Evolutionary conservation across 2,797 vertebrate species (phyloP).

Genomic region (Eremophila alpestris): DNA sequence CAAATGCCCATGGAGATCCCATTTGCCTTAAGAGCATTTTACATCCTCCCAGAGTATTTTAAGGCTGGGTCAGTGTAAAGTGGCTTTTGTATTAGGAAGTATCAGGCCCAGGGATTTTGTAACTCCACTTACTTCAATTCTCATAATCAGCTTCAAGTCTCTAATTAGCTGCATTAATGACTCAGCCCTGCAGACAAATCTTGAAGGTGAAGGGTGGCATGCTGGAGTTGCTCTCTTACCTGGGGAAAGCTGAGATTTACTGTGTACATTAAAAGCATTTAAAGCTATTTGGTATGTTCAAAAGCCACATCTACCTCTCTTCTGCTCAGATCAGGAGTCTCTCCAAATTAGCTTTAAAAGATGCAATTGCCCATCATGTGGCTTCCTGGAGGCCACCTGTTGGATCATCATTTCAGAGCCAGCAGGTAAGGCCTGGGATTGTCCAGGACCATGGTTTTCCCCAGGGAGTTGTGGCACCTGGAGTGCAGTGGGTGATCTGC

Average conservation of each 20-base stretch:
- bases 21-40: slow-evolving; percentile 1
- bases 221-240: background rate
- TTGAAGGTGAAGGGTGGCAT: slow-evolving; percentile 17
- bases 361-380: background rate
- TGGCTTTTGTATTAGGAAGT: slow-evolving; percentile 49
- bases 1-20: background rate
- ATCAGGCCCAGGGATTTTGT: slow-evolving; percentile 28
- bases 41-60: background rate
- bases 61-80: slow-evolving; percentile 40
- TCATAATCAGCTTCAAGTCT: slow-evolving; percentile 57
- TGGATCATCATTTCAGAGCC: background rate
- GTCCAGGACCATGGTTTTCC: background rate
- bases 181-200: slow-evolving; percentile 7
- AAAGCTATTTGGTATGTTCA: background rate
- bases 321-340: background rate
- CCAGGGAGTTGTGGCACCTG: rapidly evolving
- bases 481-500: background rate
- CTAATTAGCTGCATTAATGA: slow-evolving; percentile 60
- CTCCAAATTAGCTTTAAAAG: background rate
- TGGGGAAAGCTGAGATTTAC: background rate
- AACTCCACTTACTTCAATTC: slow-evolving; percentile 47
- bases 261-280: background rate
- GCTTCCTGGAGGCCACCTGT: background rate
- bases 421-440: background rate
- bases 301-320: background rate